A percentile compares a stretch with the other conserved stretches of the same genome.
phyloP scores from a whole-genome alignment of 2,888 invertebrate species.

The Thumatha senex region DNA sequence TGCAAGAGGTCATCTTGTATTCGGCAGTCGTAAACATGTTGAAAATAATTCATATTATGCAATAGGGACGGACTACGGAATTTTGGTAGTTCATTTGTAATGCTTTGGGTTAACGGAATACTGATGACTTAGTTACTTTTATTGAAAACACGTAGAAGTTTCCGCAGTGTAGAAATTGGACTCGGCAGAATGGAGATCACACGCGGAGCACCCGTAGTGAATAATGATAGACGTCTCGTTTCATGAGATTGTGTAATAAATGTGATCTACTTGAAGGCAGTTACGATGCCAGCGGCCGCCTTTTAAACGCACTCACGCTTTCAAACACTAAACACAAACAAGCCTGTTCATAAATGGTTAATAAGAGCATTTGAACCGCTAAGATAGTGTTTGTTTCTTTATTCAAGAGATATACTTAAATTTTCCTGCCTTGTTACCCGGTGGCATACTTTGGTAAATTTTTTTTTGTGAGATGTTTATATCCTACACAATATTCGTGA shows the following conservation, averaged over 20 bases:
- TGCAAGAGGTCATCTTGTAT: conserved; percentile 43
- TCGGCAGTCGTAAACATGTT: conserved; percentile 44
- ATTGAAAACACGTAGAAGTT: conserved; percentile 27
- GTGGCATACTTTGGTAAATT: no score
- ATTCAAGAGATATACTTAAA: no score
- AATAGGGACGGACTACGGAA: conserved; percentile 41
- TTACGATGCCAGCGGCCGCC: conserved; percentile 2
- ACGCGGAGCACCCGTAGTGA: conserved; percentile 44
- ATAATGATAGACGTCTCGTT: conserved; percentile 50
- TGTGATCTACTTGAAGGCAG: conserved; percentile 18
- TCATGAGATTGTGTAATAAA: conserved; percentile 32
- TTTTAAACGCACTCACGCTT: neutral
- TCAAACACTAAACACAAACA: neutral
- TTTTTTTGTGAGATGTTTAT: no score
- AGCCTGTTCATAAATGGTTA: neutral
- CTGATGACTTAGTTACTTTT: conserved; percentile 45
- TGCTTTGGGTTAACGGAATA: conserved; percentile 40
- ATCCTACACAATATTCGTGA: no score
- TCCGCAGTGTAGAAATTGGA: conserved; percentile 42
- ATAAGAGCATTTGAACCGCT: no score
- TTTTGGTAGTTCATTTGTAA: conserved; percentile 38
- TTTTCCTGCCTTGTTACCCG: no score
- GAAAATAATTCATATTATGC: conserved; percentile 51
- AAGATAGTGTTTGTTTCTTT: no score
- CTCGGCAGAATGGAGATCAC: conserved; percentile 48